Conservation (phyloP, 1,140 invertebrate genomes). For the Ctenoplectra terminalis region DNA sequence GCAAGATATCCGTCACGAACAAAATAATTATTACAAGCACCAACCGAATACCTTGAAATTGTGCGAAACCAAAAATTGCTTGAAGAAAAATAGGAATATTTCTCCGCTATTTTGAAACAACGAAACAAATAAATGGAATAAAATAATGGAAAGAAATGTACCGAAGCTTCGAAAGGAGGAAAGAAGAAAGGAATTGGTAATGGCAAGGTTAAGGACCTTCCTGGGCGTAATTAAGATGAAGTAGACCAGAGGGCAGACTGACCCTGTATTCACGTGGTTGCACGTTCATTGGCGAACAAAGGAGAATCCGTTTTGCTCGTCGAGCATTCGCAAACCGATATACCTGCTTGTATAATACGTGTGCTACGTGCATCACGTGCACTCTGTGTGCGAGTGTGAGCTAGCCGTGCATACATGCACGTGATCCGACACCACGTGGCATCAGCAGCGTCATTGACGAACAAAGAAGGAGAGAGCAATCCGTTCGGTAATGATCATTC, state of each 20-base stretch:
- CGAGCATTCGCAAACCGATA: conserved; percentile 3
- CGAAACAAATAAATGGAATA: not conserved
- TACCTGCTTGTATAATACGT: not conserved
- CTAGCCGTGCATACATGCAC: not conserved
- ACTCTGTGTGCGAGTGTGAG: too few species aligned
- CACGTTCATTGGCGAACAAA: conserved; percentile 42
- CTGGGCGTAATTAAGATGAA: conserved; percentile 29
- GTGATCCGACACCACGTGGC: conserved; percentile 31
- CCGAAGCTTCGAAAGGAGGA: not conserved
- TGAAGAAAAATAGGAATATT: too few species aligned
- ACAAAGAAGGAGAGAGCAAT: conserved; percentile 33
- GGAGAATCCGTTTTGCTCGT: conserved; percentile 34
- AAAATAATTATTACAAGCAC: too few species aligned
- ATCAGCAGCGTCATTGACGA: conserved; percentile 29
- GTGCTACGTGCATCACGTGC: not conserved
- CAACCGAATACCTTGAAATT: too few species aligned
- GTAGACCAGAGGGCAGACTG: conserved; percentile 22
- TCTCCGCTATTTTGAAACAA: too few species aligned
- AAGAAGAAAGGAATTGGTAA: not conserved
- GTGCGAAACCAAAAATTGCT: too few species aligned
- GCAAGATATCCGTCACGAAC: too few species aligned
- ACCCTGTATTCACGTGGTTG: conserved; percentile 16
- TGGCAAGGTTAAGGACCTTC: conserved; percentile 29
- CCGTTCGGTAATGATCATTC: conserved; percentile 23
- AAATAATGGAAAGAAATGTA: too few species aligned